phyloP scores from a whole-genome alignment of 2,797 vertebrate genomes.

The Alfaro cultratus region DNA sequence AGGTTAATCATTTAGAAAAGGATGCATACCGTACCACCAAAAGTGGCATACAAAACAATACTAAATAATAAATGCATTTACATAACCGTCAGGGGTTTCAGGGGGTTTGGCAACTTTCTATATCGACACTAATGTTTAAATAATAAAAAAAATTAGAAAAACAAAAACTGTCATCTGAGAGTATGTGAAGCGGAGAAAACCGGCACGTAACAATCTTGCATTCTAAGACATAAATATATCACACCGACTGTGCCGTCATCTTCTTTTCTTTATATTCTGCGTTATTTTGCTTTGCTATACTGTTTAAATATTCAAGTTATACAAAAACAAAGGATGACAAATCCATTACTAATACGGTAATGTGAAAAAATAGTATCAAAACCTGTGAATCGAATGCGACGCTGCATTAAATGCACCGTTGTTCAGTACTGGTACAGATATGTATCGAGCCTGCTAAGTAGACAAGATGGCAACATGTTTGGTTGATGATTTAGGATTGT shows the following conservation, averaged over 20 bases:
- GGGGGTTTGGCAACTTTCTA: conserved; percentile 32
- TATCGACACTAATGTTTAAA: conserved; percentile 53
- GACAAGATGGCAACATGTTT: conserved; percentile 29
- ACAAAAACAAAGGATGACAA: conserved; percentile 45
- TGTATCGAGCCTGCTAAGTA: conserved; percentile 44
- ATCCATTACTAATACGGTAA: conserved; percentile 50
- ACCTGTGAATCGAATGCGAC: conserved; percentile 58
- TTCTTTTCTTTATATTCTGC: conserved; percentile 49
- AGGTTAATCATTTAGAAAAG: conserved; percentile 73
- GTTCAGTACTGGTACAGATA: conserved; percentile 45
- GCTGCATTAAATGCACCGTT: conserved; percentile 54
- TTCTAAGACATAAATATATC: conserved; percentile 70
- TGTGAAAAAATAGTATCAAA: conserved; percentile 74
- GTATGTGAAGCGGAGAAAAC: conserved; percentile 48
- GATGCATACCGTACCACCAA: conserved; percentile 72
- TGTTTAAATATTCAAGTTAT: conserved; percentile 58
- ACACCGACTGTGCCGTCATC: conserved; percentile 56
- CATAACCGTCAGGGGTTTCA: conserved; percentile 40
- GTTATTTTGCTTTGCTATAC: conserved; percentile 41
- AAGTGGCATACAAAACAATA: conserved; percentile 70
- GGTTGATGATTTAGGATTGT: conserved; percentile 32
- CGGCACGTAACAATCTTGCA: conserved; percentile 63
- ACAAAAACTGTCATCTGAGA: conserved; percentile 5
- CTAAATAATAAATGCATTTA: conserved; percentile 69
- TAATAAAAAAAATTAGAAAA: conserved; percentile 54